Percentiles rank a stretch among this genome's conserved stretches.
Evolutionary conservation across 2,797 vertebrate genomes (phyloP).

Genomic region (Notolabrus celidotus): DNA sequence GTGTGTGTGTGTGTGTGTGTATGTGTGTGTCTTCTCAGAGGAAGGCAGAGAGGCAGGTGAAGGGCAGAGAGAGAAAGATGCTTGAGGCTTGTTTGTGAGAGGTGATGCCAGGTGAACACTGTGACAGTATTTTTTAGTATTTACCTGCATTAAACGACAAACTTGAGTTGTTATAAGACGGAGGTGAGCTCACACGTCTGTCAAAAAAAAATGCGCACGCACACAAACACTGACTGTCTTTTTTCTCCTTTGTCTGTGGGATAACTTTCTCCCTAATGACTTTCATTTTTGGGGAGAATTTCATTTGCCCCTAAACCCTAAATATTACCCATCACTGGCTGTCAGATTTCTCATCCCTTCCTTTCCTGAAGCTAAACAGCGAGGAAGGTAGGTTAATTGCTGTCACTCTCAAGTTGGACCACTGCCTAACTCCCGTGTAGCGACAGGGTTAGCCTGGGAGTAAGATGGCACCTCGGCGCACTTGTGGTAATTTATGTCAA

Average conservation of each 20-base stretch:
- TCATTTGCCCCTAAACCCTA: slow-evolving; percentile 96
- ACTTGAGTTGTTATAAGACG: slow-evolving; percentile 53
- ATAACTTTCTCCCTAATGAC: slow-evolving; percentile 77
- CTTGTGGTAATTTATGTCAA: slow-evolving; percentile 82
- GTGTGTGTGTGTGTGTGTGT: slow-evolving; percentile 37
- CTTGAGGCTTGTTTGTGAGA: slow-evolving; percentile 75
- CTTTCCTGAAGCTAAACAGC: slow-evolving; percentile 97
- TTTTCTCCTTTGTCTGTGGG: slow-evolving; percentile 76
- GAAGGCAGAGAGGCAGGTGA: slow-evolving; percentile 89
- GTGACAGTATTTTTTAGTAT: slow-evolving; percentile 65
- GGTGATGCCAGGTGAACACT: slow-evolving; percentile 60
- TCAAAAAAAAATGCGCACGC: slow-evolving; percentile 24
- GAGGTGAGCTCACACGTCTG: slow-evolving; percentile 44
- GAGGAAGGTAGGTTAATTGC: slow-evolving; percentile 98
- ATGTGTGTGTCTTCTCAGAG: slow-evolving; percentile 46
- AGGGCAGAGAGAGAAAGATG: slow-evolving; percentile 71
- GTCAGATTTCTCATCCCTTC: slow-evolving; percentile 97
- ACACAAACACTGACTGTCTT: slow-evolving; percentile 21
- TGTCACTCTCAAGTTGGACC: slow-evolving; percentile 99
- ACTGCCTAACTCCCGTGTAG: slow-evolving; percentile 90
- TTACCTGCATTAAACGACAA: slow-evolving; percentile 71
- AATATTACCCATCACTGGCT: slow-evolving; percentile 98
- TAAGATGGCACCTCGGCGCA: slow-evolving; percentile 76
- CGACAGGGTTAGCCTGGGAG: slow-evolving; percentile 71
- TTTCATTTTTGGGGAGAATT: slow-evolving; percentile 91